A percentile compares a stretch with the other conserved stretches of the same genome.
Evolutionary conservation across 2,113 vertebrate genomes (phyloP).

Genomic region (Prochilodus magdalenae): DNA sequence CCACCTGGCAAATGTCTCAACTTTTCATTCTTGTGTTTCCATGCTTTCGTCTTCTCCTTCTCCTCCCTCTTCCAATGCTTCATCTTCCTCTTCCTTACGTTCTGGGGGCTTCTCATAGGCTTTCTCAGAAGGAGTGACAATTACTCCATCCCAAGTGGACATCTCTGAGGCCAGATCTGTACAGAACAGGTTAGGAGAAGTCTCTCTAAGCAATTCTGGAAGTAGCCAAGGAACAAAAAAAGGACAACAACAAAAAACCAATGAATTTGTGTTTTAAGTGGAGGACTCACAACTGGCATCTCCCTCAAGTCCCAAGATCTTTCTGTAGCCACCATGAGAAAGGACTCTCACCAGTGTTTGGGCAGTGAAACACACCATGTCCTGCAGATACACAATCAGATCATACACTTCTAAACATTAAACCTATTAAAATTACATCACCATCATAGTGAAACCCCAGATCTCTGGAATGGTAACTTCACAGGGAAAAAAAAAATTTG

Average conservation of each 20-base stretch:
- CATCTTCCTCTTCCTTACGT: conserved; percentile 96
- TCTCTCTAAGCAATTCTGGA: neutral
- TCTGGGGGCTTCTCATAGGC: conserved; percentile 96
- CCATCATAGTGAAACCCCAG: too few species aligned
- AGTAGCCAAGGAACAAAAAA: neutral
- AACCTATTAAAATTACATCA: too few species aligned
- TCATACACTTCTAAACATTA: neutral
- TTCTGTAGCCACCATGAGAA: conserved; percentile 93
- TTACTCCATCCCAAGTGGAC: conserved; percentile 97
- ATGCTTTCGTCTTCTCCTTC: conserved; percentile 92
- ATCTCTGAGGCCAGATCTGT: conserved; percentile 91
- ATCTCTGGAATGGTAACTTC: too few species aligned
- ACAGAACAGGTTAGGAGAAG: neutral
- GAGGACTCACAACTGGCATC: conserved; percentile 91
- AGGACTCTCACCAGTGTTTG: conserved; percentile 95
- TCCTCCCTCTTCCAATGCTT: conserved; percentile 88
- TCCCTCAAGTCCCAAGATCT: conserved; percentile 95
- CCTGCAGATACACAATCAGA: conserved; percentile 72
- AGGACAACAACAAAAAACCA: neutral
- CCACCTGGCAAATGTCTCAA: neutral
- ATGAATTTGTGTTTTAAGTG: neutral
- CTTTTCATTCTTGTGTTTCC: conserved; percentile 89
- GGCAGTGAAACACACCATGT: conserved; percentile 96
- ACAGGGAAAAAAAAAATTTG: too few species aligned
- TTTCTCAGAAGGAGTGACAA: conserved; percentile 96